Evolutionary conservation across 2,113 vertebrate species (phyloP).

Genomic region (Gila orcuttii): DNA sequence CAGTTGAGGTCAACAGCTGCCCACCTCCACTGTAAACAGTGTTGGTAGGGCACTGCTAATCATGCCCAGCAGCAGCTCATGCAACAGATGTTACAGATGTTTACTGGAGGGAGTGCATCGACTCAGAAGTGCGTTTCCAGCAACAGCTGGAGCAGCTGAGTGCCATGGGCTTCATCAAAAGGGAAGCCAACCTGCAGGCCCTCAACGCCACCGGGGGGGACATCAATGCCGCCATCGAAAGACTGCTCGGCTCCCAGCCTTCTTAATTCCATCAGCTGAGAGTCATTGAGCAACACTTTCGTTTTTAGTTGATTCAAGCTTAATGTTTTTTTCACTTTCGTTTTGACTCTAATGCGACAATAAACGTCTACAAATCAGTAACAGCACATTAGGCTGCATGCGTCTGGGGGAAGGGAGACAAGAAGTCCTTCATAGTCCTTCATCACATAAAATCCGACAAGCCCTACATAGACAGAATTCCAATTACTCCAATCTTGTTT

Average conservation of each 20-base stretch:
- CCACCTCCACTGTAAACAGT: too few species aligned
- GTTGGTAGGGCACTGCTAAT: too few species aligned
- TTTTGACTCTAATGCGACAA: too few species aligned
- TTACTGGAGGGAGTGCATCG: conserved; percentile 87
- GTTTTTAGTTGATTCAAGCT: too few species aligned
- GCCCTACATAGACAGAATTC: conserved; percentile 60
- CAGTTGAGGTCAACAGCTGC: too few species aligned
- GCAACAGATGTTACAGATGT: conserved; percentile 90
- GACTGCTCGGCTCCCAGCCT: conserved; percentile 88
- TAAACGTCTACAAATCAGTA: too few species aligned
- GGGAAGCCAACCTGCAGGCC: conserved; percentile 95
- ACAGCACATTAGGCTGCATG: too few species aligned
- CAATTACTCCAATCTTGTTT: conserved; percentile 53
- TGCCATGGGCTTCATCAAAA: conserved; percentile 98
- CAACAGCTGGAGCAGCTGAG: conserved; percentile 97
- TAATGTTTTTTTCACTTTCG: too few species aligned
- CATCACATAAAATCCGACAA: conserved; percentile 55
- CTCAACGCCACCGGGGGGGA: conserved; percentile 88
- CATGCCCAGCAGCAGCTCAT: conserved; percentile 94
- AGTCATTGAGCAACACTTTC: not conserved
- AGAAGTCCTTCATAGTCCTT: conserved; percentile 56
- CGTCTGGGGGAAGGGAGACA: conserved; percentile 38
- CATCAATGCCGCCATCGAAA: conserved; percentile 88
- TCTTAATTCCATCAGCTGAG: conserved; percentile 75
- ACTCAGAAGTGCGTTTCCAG: conserved; percentile 94